These are phyloP conservation scores for Piezodorus guildinii DNA, from an alignment of 1,140 invertebrate species.

Conservation along the genomic window DNA sequence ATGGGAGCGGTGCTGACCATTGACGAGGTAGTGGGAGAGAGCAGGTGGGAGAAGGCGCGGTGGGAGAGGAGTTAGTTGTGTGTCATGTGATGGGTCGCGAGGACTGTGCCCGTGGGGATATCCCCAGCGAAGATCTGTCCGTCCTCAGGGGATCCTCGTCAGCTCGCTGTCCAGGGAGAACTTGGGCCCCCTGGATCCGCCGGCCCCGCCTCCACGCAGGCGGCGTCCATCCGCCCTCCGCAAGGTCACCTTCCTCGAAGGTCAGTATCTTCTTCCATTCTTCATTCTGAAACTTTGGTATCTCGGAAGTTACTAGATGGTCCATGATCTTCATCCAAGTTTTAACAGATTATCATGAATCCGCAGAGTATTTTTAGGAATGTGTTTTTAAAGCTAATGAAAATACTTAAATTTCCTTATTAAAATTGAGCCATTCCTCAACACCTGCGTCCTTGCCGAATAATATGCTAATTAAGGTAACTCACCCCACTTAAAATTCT, in stretches of 20 bases:
- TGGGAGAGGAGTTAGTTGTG: neutral
- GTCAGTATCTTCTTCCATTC: too few relatives aligned
- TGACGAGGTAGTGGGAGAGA: neutral
- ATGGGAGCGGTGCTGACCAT: neutral
- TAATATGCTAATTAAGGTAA: too few relatives aligned
- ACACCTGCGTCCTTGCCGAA: too few relatives aligned
- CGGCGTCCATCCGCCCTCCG: conserved; percentile 17
- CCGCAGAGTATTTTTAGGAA: too few relatives aligned
- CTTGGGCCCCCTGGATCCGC: conserved; percentile 34
- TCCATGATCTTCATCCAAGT: too few relatives aligned
- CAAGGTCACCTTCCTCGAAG: conserved; percentile 27
- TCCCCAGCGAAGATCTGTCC: conserved; percentile 33
- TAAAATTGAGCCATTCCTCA: too few relatives aligned
- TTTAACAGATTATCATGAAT: too few relatives aligned
- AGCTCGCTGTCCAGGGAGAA: conserved; percentile 46
- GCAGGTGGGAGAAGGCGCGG: conserved; percentile 3
- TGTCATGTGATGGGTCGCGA: conserved; percentile 12
- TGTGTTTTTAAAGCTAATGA: too few relatives aligned
- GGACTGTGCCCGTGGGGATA: conserved; percentile 12
- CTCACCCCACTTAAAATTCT: too few relatives aligned
- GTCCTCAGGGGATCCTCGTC: conserved; percentile 45
- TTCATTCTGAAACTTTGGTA: too few relatives aligned
- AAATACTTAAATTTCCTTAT: too few relatives aligned
- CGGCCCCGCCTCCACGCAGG: conserved; percentile 16
- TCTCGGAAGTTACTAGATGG: too few relatives aligned